Percentiles rank a stretch among this genome's conserved stretches.
Evolutionary conservation across 2,113 vertebrate species (phyloP).

Genomic region (Pteronura brasiliensis): DNA sequence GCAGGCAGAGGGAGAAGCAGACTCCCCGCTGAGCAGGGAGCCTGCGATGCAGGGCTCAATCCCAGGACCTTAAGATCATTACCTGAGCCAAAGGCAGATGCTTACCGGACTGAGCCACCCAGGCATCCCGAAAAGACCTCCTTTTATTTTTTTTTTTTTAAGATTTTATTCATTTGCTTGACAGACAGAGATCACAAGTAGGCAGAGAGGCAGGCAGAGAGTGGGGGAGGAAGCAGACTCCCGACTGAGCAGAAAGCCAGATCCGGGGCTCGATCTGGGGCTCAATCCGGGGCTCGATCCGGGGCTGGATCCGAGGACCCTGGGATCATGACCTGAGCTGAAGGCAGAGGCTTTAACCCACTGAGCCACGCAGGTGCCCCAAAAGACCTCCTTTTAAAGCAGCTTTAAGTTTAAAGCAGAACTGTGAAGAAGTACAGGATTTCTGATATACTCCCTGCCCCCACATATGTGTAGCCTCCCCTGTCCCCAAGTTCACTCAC

Average conservation of each 20-base stretch:
- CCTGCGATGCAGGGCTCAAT: background rate
- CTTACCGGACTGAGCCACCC: no score
- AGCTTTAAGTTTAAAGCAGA: background rate
- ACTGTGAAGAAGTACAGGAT: background rate
- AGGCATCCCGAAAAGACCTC: no score
- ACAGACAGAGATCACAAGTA: background rate
- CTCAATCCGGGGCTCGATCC: fast-evolving
- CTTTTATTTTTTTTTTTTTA: background rate
- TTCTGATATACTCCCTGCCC: background rate
- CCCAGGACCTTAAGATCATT: no score
- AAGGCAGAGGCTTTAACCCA: background rate
- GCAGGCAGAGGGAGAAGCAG: background rate
- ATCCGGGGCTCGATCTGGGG: background rate
- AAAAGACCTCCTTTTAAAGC: background rate
- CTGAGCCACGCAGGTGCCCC: background rate
- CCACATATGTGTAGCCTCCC: background rate
- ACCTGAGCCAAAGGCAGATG: no score
- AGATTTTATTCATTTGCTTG: background rate
- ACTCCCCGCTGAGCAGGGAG: no score
- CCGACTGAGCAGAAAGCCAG: background rate
- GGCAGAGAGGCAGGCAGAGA: background rate
- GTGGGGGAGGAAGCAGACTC: background rate
- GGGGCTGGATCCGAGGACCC: background rate
- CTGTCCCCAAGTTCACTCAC: background rate
- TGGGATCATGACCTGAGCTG: background rate